Evolutionary conservation across 2,797 vertebrate species (phyloP).

Genomic region (Phrynocephalus forsythii): DNA sequence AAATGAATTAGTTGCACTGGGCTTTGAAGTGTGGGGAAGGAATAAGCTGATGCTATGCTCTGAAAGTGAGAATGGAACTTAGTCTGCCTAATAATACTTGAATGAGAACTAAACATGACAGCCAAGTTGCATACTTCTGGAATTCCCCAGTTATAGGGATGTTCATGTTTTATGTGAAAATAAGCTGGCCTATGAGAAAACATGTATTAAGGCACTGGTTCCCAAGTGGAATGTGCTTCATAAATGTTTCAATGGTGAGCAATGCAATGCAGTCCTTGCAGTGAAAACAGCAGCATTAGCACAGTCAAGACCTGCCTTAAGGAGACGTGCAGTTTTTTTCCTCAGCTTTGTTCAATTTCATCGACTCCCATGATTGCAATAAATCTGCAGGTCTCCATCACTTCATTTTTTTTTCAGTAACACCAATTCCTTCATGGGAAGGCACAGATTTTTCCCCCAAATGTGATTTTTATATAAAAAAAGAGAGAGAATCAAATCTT

Average conservation of each 20-base stretch:
- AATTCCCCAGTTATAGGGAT: neutral
- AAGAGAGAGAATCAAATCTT: neutral
- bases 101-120: constrained; percentile 30
- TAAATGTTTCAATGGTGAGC: constrained; percentile 43
- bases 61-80: neutral
- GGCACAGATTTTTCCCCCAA: neutral
- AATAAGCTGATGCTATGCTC: neutral
- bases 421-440: constrained; percentile 34
- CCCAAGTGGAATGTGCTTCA: constrained; percentile 17
- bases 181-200: constrained; percentile 45
- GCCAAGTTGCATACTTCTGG: constrained; percentile 20
- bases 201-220: neutral
- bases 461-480: constrained; percentile 50
- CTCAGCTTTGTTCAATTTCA: constrained; percentile 1
- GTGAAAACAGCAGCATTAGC: constrained; percentile 43
- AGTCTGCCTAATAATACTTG: neutral
- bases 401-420: constrained; percentile 66
- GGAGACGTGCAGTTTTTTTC: neutral
- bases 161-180: constrained; percentile 14
- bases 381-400: constrained; percentile 56
- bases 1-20: neutral
- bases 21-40: neutral
- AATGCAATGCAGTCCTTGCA: constrained; percentile 21
- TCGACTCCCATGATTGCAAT: constrained; percentile 43
- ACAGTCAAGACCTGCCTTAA: constrained; percentile 29